Evolutionary conservation across 1,140 invertebrate genomes (phyloP).

Genomic region (Artemia franciscana): DNA sequence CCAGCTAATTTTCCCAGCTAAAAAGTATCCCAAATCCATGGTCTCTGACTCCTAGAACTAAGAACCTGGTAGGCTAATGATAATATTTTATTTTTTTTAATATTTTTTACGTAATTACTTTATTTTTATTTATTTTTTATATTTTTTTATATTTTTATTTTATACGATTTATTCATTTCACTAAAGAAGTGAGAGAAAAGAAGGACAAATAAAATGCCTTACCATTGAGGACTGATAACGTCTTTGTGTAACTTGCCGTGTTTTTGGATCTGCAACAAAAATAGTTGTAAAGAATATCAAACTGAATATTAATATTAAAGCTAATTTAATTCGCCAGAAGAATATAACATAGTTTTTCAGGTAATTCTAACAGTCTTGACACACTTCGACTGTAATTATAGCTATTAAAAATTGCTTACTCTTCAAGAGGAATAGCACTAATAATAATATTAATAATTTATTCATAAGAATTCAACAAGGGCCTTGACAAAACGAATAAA

Average conservation of each 20-base stretch:
- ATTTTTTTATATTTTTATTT: constrained; percentile 2
- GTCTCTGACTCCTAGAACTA: background rate
- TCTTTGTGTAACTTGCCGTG: constrained; percentile 77
- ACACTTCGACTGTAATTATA: background rate
- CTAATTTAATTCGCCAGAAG: background rate
- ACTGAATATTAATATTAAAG: background rate
- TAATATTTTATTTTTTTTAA: no score
- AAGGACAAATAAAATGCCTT: constrained; percentile 22
- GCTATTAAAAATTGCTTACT: background rate
- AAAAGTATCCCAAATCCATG: no score
- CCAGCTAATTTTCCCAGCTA: no score
- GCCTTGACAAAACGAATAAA: no score
- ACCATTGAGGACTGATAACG: constrained; percentile 97
- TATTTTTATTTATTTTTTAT: no score
- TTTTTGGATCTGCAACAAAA: constrained; percentile 78
- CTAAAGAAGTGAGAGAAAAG: constrained; percentile 9
- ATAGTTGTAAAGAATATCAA: background rate
- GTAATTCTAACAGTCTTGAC: background rate
- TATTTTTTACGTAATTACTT: constrained; percentile 4
- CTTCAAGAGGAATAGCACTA: background rate
- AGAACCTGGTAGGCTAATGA: background rate
- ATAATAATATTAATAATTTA: background rate
- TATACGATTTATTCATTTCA: constrained; percentile 4
- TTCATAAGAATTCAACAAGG: no score
- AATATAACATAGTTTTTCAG: background rate